Conservation (phyloP, 1,140 invertebrate species). For the Eufriesea mexicana region DNA sequence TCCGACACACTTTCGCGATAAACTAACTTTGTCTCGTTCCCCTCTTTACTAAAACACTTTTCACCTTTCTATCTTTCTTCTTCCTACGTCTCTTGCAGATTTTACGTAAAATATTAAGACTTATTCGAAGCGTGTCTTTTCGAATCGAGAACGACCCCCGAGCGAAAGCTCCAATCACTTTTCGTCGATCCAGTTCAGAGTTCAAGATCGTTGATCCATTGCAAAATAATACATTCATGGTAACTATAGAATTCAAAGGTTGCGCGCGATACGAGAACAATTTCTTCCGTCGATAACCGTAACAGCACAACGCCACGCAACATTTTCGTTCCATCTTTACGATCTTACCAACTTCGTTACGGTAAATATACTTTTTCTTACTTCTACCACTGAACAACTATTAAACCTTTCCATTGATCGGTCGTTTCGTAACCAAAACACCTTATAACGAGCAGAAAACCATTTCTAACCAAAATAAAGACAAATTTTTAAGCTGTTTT, state of each 20-base stretch:
- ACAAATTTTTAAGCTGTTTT: too few species aligned
- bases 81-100: too few species aligned
- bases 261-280: neutral
- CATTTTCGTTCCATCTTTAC: too few species aligned
- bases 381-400: too few species aligned
- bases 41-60: neutral
- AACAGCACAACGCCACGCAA: neutral
- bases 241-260: neutral
- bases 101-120: neutral
- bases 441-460: too few species aligned
- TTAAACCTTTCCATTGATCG: too few species aligned
- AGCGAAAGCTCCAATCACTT: neutral
- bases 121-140: neutral
- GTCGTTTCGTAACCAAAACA: too few species aligned
- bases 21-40: neutral
- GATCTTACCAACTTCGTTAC: too few species aligned
- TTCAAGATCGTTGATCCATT: constrained; percentile 20
- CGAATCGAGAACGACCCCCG: neutral
- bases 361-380: too few species aligned
- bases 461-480: too few species aligned
- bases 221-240: neutral
- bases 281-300: neutral
- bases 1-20: neutral
- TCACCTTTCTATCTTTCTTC: neutral
- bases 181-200: constrained; percentile 12